Evolutionary conservation across 2,113 vertebrate genomes (phyloP).

Genomic region (Antidorcas marsupialis): DNA sequence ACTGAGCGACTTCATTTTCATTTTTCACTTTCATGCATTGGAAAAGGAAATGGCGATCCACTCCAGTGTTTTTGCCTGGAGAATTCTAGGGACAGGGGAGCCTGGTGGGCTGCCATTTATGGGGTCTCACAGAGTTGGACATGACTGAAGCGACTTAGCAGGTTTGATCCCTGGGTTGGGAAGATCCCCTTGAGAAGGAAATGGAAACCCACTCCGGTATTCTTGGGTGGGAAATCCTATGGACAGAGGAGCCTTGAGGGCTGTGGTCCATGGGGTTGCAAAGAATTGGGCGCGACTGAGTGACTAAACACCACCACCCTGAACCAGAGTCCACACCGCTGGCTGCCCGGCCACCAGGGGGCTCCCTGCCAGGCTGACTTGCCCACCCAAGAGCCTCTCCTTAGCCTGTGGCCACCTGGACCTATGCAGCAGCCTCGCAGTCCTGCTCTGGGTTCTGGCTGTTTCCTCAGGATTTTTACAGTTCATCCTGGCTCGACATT

Average conservation of each 20-base stretch:
- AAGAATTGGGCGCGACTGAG: neutral
- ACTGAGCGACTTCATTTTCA: too few species aligned
- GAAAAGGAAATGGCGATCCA: too few species aligned
- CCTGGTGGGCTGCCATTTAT: too few species aligned
- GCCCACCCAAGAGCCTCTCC: neutral
- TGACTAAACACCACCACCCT: neutral
- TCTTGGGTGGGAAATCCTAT: neutral
- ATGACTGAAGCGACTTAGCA: too few species aligned
- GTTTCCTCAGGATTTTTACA: neutral
- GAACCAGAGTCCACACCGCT: rapidly evolving
- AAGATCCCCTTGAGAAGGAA: neutral
- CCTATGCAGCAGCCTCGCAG: too few species aligned
- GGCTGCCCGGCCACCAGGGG: rapidly evolving
- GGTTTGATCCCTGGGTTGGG: neutral
- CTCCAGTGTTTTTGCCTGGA: too few species aligned
- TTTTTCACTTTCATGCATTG: too few species aligned
- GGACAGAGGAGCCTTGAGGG: neutral
- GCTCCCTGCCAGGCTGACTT: neutral
- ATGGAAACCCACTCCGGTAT: neutral
- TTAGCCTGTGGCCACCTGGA: rapidly evolving
- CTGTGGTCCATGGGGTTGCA: neutral
- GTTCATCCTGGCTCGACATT: neutral
- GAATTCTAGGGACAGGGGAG: too few species aligned
- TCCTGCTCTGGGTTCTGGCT: neutral
- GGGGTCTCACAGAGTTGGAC: too few species aligned